Evolutionary conservation across 2,888 invertebrate genomes (phyloP).

Genomic region (Cyclophora punctaria): DNA sequence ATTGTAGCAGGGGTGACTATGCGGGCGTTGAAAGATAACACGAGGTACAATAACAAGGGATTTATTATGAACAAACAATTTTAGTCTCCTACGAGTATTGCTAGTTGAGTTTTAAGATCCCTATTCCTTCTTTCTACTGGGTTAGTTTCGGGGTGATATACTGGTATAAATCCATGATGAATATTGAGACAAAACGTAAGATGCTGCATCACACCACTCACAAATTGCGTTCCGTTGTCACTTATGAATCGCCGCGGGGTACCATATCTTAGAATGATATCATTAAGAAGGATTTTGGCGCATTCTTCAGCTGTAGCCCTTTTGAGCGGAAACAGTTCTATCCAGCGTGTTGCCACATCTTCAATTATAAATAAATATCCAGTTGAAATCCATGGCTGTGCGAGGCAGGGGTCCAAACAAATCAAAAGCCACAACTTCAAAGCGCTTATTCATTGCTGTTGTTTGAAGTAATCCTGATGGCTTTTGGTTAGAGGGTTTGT

Average conservation of each 20-base stretch:
- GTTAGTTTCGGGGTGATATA: slow-evolving; percentile 27
- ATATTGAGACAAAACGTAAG: slow-evolving; percentile 21
- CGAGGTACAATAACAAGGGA: too few species aligned
- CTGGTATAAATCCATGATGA: slow-evolving; percentile 23
- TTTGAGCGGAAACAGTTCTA: slow-evolving; percentile 22
- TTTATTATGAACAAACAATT: too few species aligned
- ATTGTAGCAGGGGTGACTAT: too few species aligned
- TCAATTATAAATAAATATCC: slow-evolving; percentile 22
- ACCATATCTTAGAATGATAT: slow-evolving; percentile 36
- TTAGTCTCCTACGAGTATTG: not conserved
- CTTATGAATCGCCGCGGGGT: slow-evolving; percentile 25
- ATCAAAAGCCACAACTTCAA: slow-evolving; percentile 30
- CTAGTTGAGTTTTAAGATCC: slow-evolving; percentile 6
- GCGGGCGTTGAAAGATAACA: too few species aligned
- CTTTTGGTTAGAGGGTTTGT: slow-evolving; percentile 22
- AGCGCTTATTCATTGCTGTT: slow-evolving; percentile 7
- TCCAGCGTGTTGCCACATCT: slow-evolving; percentile 21
- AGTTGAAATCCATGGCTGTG: slow-evolving; percentile 4
- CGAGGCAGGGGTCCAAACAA: slow-evolving; percentile 24
- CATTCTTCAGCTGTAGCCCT: slow-evolving; percentile 24
- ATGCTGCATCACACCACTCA: slow-evolving; percentile 34
- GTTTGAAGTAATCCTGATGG: slow-evolving; percentile 8
- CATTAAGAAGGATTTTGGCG: slow-evolving; percentile 27
- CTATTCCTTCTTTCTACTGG: slow-evolving; percentile 6
- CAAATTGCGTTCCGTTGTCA: slow-evolving; percentile 7